phyloP scores from a whole-genome alignment of 2,888 invertebrate species.

The Trichogramma dendrolimi region DNA sequence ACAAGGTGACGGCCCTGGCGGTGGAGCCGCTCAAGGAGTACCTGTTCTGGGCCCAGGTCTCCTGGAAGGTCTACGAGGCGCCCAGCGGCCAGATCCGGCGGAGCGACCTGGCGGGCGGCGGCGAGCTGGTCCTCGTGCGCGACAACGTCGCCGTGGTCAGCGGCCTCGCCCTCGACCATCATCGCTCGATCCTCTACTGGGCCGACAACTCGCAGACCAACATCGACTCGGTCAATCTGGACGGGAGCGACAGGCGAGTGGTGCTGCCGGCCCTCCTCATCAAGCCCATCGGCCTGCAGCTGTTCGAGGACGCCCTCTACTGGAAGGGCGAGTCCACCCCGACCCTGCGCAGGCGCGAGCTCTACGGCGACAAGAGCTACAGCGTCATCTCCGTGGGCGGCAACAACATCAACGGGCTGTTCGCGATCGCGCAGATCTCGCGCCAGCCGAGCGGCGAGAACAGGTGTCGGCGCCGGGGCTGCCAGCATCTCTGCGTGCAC shows the following conservation, averaged over 20 bases:
- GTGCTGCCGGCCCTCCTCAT: conserved; percentile 41
- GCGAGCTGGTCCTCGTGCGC: conserved; percentile 49
- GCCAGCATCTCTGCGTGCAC: conserved; percentile 61
- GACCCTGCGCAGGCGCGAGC: conserved; percentile 59
- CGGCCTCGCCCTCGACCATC: conserved; percentile 59
- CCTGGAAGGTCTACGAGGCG: conserved; percentile 30
- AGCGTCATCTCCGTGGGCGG: conserved; percentile 51
- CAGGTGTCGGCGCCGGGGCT: conserved; percentile 56
- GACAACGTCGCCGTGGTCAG: conserved; percentile 55
- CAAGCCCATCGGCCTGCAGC: conserved; percentile 61
- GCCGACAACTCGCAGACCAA: conserved; percentile 55
- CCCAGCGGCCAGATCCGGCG: conserved; percentile 37
- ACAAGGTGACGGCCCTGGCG: conserved; percentile 59
- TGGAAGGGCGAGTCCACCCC: conserved; percentile 60
- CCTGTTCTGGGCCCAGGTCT: conserved; percentile 49
- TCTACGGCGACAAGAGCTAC: conserved; percentile 57
- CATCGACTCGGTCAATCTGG: conserved; percentile 45
- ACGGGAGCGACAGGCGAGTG: conserved; percentile 52
- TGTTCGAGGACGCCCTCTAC: conserved; percentile 75
- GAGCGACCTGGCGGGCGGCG: conserved; percentile 57
- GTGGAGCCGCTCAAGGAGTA: conserved; percentile 60
- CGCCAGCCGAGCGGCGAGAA: conserved; percentile 55
- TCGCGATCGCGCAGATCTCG: conserved; percentile 57
- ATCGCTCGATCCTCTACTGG: conserved; percentile 67
- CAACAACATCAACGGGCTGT: conserved; percentile 53